A percentile compares a stretch with the other conserved stretches of the same genome.
Evolutionary conservation across 2,113 vertebrate species (phyloP).

Genomic region (Brachypodius melanocephalos): DNA sequence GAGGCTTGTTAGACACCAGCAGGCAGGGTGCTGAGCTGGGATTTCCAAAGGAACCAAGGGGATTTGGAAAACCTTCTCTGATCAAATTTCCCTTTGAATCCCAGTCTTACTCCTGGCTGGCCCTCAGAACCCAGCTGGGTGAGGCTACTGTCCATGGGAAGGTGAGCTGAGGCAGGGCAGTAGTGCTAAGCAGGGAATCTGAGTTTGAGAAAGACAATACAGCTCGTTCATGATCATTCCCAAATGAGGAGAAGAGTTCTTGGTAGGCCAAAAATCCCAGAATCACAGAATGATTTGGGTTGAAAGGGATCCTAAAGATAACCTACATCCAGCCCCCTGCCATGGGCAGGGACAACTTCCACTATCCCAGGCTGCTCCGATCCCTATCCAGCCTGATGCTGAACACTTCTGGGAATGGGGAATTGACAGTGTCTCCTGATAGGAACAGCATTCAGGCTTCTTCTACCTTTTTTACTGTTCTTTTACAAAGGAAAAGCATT

Average conservation of each 20-base stretch:
- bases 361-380: not conserved
- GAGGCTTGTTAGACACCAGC: not conserved
- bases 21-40: not conserved
- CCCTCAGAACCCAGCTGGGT: not conserved
- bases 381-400: fast-evolving
- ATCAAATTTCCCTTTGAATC: not conserved
- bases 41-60: not conserved
- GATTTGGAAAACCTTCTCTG: not conserved
- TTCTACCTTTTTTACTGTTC: not conserved
- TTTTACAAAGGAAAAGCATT: not conserved
- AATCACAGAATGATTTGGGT: not conserved
- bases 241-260: not conserved
- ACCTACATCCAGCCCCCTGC: not conserved
- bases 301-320: not conserved
- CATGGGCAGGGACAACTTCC: not conserved
- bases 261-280: not conserved
- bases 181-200: not conserved
- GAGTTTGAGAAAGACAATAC: fast-evolving
- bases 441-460: not conserved
- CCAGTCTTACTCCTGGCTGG: not conserved
- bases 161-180: not conserved
- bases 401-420: not conserved
- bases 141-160: not conserved
- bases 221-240: not conserved
- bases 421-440: not conserved